These are phyloP conservation scores for Terrapene triunguis DNA, from an alignment of 2,113 vertebrate genomes.

Conservation along the genomic window DNA sequence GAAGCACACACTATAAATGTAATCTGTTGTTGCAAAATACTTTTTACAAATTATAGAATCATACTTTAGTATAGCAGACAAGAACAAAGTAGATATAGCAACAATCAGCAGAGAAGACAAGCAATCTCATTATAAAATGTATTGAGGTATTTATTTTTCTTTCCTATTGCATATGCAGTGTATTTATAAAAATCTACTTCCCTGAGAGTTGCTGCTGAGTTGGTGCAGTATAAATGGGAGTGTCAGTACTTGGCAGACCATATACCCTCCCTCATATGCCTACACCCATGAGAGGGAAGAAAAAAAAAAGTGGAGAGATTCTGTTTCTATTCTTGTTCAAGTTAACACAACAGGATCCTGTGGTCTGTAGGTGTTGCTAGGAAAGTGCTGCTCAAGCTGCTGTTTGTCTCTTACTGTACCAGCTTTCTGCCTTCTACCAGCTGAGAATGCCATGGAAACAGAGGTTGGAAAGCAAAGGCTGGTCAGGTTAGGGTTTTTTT, in stretches of 20 bases:
- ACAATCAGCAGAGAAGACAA: background rate
- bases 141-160: conserved; percentile 23
- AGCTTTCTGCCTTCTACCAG: conserved; percentile 51
- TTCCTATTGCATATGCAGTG: background rate
- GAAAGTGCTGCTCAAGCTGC: conserved; percentile 52
- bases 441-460: conserved; percentile 65
- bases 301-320: conserved; percentile 48
- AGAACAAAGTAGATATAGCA: background rate
- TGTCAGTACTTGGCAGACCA: conserved; percentile 34
- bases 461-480: conserved; percentile 61
- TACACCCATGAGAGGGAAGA: conserved; percentile 34
- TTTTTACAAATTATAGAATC: background rate
- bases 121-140: background rate
- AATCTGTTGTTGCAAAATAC: background rate
- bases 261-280: conserved; percentile 18
- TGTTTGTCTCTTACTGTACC: conserved; percentile 41
- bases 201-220: background rate
- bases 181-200: background rate
- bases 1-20: background rate
- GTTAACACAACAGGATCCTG: conserved; percentile 45
- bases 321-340: conserved; percentile 62
- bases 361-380: conserved; percentile 62
- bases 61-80: background rate
- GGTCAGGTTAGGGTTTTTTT: background rate
- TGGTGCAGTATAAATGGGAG: conserved; percentile 7